Percentiles rank a stretch among this genome's conserved stretches.
phyloP scores from a whole-genome alignment of 2,113 vertebrate species.

The Paraplagusia blochii region DNA sequence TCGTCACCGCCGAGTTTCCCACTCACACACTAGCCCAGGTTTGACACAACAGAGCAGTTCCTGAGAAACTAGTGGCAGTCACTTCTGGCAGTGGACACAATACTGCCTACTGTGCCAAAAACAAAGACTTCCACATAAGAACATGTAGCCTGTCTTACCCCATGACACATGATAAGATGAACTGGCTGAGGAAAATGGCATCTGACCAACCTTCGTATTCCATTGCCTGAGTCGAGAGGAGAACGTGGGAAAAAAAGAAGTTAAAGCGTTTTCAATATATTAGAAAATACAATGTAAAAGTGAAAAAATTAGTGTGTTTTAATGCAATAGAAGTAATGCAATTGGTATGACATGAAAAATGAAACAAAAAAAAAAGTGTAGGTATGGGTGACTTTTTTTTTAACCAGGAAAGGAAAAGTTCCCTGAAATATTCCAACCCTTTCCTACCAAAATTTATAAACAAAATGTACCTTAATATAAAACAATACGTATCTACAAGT shows the following conservation, averaged over 20 bases:
- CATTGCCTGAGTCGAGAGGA: slow-evolving; percentile 56
- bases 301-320: no score
- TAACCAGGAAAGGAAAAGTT: no score
- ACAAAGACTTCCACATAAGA: background rate
- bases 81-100: background rate
- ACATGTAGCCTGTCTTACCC: slow-evolving; percentile 58
- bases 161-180: slow-evolving; percentile 76
- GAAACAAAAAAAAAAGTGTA: no score
- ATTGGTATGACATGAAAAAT: no score
- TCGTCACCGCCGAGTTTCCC: background rate
- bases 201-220: slow-evolving; percentile 76
- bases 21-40: background rate
- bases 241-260: slow-evolving; percentile 2
- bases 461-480: no score
- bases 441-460: no score
- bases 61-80: slow-evolving; percentile 3
- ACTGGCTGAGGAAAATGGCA: slow-evolving; percentile 68
- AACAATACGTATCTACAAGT: no score
- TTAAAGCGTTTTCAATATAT: no score
- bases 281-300: no score
- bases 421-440: no score
- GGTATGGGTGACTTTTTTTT: no score
- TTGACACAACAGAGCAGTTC: background rate
- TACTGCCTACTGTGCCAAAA: background rate
- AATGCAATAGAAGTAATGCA: no score